Evolutionary conservation across 2,888 invertebrate species (phyloP).

Genomic region (Catocala fraxini): DNA sequence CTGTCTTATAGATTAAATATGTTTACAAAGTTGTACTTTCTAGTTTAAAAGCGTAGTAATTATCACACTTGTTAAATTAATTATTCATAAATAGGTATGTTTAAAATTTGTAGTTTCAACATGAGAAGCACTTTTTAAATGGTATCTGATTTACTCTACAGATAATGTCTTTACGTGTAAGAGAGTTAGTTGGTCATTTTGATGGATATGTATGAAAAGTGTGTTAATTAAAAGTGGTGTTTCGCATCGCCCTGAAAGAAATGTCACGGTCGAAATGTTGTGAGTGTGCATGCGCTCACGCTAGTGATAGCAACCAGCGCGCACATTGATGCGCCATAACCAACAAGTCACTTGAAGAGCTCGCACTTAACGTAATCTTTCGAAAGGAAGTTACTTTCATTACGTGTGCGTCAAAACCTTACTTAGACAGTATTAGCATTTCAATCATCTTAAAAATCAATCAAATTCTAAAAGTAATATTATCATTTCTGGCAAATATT

Average conservation of each 20-base stretch:
- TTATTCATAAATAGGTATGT: neutral
- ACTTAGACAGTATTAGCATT: conserved; percentile 27
- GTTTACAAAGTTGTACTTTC: too few relatives aligned
- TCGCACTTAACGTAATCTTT: conserved; percentile 52
- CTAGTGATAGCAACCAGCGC: conserved; percentile 51
- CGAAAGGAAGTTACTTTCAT: conserved; percentile 37
- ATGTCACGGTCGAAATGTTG: conserved; percentile 80
- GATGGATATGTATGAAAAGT: conserved; percentile 53
- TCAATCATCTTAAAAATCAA: conserved; percentile 1
- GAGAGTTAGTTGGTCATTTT: conserved; percentile 20
- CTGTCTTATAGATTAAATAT: too few relatives aligned
- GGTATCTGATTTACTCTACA: conserved; percentile 33
- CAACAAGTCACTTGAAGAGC: conserved; percentile 61
- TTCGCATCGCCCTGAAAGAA: conserved; percentile 73
- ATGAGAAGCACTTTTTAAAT: conserved; percentile 10
- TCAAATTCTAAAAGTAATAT: conserved; percentile 12
- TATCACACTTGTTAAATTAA: too few relatives aligned
- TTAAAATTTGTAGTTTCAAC: neutral
- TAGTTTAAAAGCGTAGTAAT: too few relatives aligned
- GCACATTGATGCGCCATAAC: conserved; percentile 55
- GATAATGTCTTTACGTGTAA: conserved; percentile 39
- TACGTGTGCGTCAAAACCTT: conserved; percentile 28
- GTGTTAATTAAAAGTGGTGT: conserved; percentile 70
- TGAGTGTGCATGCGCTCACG: conserved; percentile 59
- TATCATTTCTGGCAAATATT: conserved; percentile 19